Conservation (phyloP, 2,797 vertebrate genomes). For the Anableps anableps region DNA sequence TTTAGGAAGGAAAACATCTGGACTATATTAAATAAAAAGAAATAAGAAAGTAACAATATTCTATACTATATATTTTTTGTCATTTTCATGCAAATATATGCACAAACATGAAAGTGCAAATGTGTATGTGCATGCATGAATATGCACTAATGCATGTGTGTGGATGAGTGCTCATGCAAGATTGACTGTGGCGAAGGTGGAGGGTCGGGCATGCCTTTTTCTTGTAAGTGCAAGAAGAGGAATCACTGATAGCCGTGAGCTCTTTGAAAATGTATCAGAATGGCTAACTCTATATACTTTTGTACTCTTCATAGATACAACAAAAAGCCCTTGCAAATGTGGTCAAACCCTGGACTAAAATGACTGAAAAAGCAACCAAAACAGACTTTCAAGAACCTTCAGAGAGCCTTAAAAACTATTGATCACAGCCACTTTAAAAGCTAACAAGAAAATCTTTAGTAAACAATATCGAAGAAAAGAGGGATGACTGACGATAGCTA, state of each 20-base stretch:
- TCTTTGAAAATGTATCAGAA: neutral
- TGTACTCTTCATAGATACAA: neutral
- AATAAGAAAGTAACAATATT: neutral
- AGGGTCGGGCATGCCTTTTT: neutral
- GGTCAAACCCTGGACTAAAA: neutral
- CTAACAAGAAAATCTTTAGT: neutral
- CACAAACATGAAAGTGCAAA: neutral
- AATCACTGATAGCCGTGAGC: neutral
- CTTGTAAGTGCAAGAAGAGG: neutral
- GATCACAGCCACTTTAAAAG: neutral
- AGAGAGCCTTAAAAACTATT: neutral
- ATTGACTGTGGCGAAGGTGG: neutral
- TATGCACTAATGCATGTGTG: neutral
- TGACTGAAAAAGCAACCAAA: neutral
- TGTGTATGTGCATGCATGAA: neutral
- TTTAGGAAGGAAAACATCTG: neutral
- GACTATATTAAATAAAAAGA: neutral
- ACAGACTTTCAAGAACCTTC: neutral
- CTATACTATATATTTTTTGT: neutral
- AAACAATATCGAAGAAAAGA: neutral
- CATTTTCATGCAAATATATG: neutral
- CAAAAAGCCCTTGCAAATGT: neutral
- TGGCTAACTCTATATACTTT: neutral
- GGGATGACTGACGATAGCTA: too few relatives aligned
- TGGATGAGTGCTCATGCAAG: neutral